Evolutionary conservation across 2,113 vertebrate genomes (phyloP), one percentile per base, ranked within the genome.

Genomic region (Microtus montanus): DNA sequence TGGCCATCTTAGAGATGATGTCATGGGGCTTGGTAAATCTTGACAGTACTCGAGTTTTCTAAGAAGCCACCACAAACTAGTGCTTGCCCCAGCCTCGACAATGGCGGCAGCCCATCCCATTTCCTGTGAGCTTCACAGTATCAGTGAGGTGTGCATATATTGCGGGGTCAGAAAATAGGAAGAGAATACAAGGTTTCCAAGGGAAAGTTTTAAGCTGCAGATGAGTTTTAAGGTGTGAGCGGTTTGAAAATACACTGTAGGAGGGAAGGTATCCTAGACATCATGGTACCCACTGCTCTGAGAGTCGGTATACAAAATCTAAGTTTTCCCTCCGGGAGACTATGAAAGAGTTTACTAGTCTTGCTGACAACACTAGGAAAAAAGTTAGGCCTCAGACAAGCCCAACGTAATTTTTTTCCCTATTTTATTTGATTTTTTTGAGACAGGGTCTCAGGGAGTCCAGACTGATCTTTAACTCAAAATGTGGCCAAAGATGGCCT

Each of bases 1-100:
- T 89, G 86, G 30, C 87, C 61, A 63, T 73, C 63, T 93, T 75
- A 80, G 64, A 86, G 64, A 91, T 89, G 93, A 93, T 38, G 54
- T 87, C 68, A 96, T 38, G 35, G 70, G 33, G 87, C 30, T 70
- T 74, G 87, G 78, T 85, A 87, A 94, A 61, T 61, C 63, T 87
- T 54, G 79, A 84, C n/a, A 64, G 35, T 41, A 12, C 26, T 77
- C 83, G 89, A 79, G 49, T 93, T 95, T 90, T 79, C 80, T 71
- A 33, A 49, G 49, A 85, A 73, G 44, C 35, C 4, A 13, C 35
- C 35, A 35, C 0, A 54, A 82, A 54, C 44, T 6, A 79, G 86
- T 35, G 19, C 38, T 26, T 84, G 30, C 1, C 26, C 3, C 20
- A 52, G 64, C 3, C 75, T n/a, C 12, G 33, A 15, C 28, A 20